Evolutionary conservation across 2,888 invertebrate genomes (phyloP), one percentile per base, ranked within the genome.

Genomic region (Hipparchia semele): DNA sequence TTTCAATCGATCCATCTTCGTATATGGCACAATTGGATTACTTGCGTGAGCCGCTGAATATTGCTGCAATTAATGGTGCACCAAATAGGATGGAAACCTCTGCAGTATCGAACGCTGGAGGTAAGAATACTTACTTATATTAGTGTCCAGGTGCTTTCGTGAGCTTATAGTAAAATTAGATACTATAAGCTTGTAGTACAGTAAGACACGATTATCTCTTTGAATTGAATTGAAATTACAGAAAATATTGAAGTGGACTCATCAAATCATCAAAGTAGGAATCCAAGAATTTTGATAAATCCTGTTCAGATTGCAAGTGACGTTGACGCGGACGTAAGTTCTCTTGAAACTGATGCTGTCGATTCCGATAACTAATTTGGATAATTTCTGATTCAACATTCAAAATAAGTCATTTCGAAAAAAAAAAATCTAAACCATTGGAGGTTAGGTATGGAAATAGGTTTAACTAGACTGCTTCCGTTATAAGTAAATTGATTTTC

Each of bases 251-350:
- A 58, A 10, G 69, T 69, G 51, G 69, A 74, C 10, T 54, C 13
- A 23, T 6, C 13, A 0, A 68, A 73, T 68, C 71, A 67, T 64
- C 69, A 54, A 9, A 71, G 61, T 59, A 53, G 56, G 23, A 51
- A 45, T 51, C 71, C 53, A 13, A 74, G 76, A 54, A 68, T n/a
- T 56, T n/a, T 39, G 23, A 53, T 68, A 56, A 65, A 75, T 68
- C 39, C 70, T 10, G 56, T n/a, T 10, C 68, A 62, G 58, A 60
- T 73, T 1, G 79, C 83, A 4, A 92, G 91, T 64, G 92, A 90
- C 70, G 79, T 82, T 2, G 92, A 92, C 46, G 93, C 91, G 1
- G 93, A 93, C 72, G 83, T 92, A 69, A 92, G 92, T 73, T 93
- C 93, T 1, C 74, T 87, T 12, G 91, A 87, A 75, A 92, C 92